Conservation (phyloP, 2,797 vertebrate species). For the Gila robusta region DNA sequence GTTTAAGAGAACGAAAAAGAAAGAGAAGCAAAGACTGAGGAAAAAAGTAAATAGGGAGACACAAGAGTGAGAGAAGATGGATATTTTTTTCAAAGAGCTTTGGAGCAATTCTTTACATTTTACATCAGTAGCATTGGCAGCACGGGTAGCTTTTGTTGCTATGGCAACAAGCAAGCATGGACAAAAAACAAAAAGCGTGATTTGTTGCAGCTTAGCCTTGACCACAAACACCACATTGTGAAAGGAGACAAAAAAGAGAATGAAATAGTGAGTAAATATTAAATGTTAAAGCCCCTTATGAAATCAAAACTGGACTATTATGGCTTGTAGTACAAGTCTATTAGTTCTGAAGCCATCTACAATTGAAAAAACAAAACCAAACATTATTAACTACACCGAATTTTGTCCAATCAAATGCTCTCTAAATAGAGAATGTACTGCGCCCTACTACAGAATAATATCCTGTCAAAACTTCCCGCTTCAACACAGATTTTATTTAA, state of each 20-base stretch:
- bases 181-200: slow-evolving; percentile 63
- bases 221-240: slow-evolving; percentile 54
- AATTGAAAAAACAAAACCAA: not conserved
- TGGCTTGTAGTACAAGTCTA: not conserved
- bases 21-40: slow-evolving; percentile 29
- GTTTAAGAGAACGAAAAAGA: not conserved
- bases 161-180: slow-evolving; percentile 70
- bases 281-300: slow-evolving; percentile 25
- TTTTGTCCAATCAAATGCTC: not conserved
- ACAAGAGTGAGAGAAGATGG: slow-evolving; percentile 5
- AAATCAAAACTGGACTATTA: slow-evolving; percentile 15
- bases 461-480: not conserved
- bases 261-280: slow-evolving; percentile 42
- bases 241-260: slow-evolving; percentile 37
- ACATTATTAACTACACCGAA: not conserved
- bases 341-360: not conserved
- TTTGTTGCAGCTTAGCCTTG: slow-evolving; percentile 69
- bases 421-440: not conserved
- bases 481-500: not conserved
- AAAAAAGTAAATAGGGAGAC: slow-evolving; percentile 4
- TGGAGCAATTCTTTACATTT: slow-evolving; percentile 61
- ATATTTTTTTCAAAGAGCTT: slow-evolving; percentile 63
- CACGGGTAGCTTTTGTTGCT: slow-evolving; percentile 66
- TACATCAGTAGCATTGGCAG: slow-evolving; percentile 67
- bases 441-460: not conserved